Base-by-base conservation (phyloP, 2,113 vertebrate species). In the Xenotilapia leptura region DNA sequence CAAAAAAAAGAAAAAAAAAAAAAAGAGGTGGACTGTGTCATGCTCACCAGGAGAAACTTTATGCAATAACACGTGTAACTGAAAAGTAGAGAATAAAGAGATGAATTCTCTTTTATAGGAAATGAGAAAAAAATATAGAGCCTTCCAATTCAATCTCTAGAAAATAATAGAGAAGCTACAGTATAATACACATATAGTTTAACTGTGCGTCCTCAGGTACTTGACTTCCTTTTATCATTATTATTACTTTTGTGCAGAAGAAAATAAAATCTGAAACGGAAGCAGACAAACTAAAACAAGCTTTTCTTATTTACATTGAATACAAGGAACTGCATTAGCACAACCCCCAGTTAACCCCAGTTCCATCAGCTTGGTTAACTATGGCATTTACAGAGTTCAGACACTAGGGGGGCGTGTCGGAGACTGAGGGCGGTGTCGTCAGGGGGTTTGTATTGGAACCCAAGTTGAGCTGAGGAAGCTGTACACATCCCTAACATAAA, bases 221-320 rank as follows among this genome's bases (percentile, higher is more conserved):
- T 77, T 73, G 9, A 87, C 77, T 80, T 86, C 19, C 80, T 85
- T 13, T 60, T 42, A 36, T 83, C 31, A 83, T 90, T 7, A 88
- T 82, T 47, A 89, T 84, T 36, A 86, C 87, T 82, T 86, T 89
- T 92, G 85, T 90, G 89, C 80, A 84, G 88, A 84, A 92, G 87
- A 93, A 94, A 95, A 95, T 92, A 91, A 90, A 89, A 84, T 90
- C 86, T 92, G 68, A 56, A 93, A 92, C 45, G 7, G 82, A 96
- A 97, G 90, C 96, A 96, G 97, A 97, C 96, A 97, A 96, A 86
- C 82, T 90, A 88, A 92, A 88, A 92, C 54, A 83, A 93, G 96
- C 97, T 96, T 94, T 97, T 97, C 96, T 95, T 98, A 98, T 98
- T 97, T 98, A 98, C 97, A 98, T 55, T 95, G 95, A 96, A 97